Evolutionary conservation across 2,113 vertebrate species (phyloP).

Genomic region (Lucifuga dentata): DNA sequence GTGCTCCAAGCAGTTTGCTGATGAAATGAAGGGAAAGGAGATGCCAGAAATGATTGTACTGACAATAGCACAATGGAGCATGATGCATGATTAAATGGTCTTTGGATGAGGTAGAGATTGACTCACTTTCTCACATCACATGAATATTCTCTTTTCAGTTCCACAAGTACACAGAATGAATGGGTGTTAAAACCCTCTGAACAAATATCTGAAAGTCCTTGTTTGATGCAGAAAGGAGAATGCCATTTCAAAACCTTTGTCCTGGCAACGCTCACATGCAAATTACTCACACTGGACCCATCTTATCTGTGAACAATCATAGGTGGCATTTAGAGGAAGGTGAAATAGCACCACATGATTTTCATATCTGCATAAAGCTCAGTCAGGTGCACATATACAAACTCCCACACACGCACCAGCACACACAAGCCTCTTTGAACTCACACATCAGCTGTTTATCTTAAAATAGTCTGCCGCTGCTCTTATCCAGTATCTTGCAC

Average conservation of each 20-base stretch:
- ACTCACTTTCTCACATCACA: conserved; percentile 42
- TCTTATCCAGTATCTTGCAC: conserved; percentile 49
- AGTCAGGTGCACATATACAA: conserved; percentile 41
- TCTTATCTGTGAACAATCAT: conserved; percentile 69
- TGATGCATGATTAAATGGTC: conserved; percentile 62
- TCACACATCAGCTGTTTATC: conserved; percentile 61
- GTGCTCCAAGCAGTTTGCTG: conserved; percentile 66
- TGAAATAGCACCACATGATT: conserved; percentile 62
- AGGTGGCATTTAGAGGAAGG: conserved; percentile 65
- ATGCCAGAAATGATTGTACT: conserved; percentile 59
- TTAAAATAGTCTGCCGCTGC: conserved; percentile 54
- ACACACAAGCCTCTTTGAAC: conserved; percentile 65
- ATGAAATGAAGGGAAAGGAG: conserved; percentile 64
- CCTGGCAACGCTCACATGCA: conserved; percentile 65
- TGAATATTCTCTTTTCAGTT: conserved; percentile 15
- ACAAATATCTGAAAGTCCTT: conserved; percentile 28
- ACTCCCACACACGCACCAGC: conserved; percentile 47
- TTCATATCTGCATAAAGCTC: conserved; percentile 70
- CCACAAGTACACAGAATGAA: conserved; percentile 42
- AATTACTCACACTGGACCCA: conserved; percentile 56
- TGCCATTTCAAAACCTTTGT: conserved; percentile 50
- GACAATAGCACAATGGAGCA: conserved; percentile 54
- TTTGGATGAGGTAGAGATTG: conserved; percentile 50
- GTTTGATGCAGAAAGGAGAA: conserved; percentile 35
- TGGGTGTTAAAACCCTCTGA: conserved; percentile 25